Conservation (phyloP, 1,140 invertebrate genomes). For the Acromyrmex charruanus region DNA sequence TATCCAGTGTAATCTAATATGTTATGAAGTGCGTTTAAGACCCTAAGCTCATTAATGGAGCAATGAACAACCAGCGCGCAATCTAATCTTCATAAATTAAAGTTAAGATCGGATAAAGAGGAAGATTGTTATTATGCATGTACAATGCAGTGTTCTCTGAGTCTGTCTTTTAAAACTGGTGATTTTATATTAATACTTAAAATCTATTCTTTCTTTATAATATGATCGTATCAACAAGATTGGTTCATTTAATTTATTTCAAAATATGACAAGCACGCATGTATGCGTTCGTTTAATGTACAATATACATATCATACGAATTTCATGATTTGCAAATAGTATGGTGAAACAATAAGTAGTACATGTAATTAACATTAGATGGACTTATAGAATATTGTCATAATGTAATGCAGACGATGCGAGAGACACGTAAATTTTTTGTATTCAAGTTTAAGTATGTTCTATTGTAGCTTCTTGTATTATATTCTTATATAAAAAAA, state of each 20-base stretch:
- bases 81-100: constrained; percentile 20
- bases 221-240: not conserved
- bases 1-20: constrained; percentile 46
- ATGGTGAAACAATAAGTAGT: not conserved
- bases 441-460: constrained; percentile 39
- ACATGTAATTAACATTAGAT: constrained; percentile 12
- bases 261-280: constrained; percentile 4
- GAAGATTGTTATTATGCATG: not conserved
- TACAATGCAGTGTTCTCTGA: constrained; percentile 20
- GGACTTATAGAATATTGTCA: constrained; percentile 35
- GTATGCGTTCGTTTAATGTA: not conserved
- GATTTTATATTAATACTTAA: not conserved
- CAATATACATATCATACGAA: not conserved
- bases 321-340: constrained; percentile 36
- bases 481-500: constrained; percentile 42
- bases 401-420: constrained; percentile 10
- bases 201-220: not conserved
- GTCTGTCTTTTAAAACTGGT: not conserved
- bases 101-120: not conserved
- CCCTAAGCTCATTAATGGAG: not conserved
- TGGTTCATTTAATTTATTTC: constrained; percentile 11
- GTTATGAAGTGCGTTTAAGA: constrained; percentile 12
- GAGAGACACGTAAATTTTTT: constrained; percentile 48
- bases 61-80: constrained; percentile 14
- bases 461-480: constrained; percentile 47